Evolutionary conservation across 2,113 vertebrate species (phyloP).

Genomic region (Leptosomus discolor): DNA sequence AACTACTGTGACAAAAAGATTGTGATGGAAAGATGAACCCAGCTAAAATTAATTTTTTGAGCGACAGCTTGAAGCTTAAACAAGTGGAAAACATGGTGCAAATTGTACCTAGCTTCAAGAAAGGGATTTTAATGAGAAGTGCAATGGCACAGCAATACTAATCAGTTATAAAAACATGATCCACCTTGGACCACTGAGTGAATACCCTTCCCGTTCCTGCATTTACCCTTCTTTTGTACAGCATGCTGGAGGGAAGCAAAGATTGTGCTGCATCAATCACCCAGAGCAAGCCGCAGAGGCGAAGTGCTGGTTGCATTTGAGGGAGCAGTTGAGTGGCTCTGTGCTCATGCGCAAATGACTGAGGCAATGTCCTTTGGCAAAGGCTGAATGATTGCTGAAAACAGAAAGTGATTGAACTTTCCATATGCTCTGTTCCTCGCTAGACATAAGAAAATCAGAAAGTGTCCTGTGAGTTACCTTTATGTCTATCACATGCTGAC

Average conservation of each 20-base stretch:
- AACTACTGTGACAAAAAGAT: slow-evolving; percentile 50
- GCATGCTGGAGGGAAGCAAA: neutral
- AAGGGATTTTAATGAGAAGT: slow-evolving; percentile 48
- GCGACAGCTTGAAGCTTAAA: slow-evolving; percentile 46
- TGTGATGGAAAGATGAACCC: slow-evolving; percentile 55
- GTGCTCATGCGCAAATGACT: neutral
- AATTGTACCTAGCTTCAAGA: slow-evolving; percentile 33
- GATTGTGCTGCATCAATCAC: neutral
- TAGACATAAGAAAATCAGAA: neutral
- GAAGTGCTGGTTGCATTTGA: neutral
- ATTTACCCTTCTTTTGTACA: neutral
- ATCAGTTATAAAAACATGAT: neutral
- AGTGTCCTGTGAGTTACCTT: neutral
- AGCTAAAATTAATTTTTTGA: slow-evolving; percentile 58
- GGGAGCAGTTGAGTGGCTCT: neutral
- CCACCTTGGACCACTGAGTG: neutral
- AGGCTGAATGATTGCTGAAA: neutral
- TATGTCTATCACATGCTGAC: neutral
- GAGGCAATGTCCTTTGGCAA: neutral
- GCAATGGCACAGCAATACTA: slow-evolving; percentile 3
- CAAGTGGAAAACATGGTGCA: slow-evolving; percentile 52
- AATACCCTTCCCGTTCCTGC: neutral
- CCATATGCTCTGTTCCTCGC: neutral
- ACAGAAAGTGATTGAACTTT: neutral
- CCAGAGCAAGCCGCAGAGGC: neutral